A percentile compares a stretch with the other conserved stretches of the same genome.
Evolutionary conservation across 92 coral and sea anemone genomes (phyloP).

Genomic region (Plumapathes pennacea): DNA sequence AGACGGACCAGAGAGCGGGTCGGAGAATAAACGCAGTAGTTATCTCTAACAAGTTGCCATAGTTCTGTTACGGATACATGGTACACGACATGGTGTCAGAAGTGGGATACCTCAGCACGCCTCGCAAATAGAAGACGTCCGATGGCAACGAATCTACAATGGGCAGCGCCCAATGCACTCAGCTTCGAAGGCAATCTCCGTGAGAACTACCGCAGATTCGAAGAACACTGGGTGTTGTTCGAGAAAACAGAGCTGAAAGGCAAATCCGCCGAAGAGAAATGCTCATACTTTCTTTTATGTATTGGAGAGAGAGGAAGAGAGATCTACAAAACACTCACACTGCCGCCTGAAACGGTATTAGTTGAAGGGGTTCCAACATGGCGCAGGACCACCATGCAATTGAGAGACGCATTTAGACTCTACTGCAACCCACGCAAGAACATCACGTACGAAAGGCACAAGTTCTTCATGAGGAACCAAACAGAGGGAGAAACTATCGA

Average conservation of each 20-base stretch:
- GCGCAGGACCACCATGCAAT: conserved; percentile 3
- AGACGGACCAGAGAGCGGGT: no score
- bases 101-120: no score
- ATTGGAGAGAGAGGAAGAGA: conserved; percentile 39
- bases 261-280: conserved; percentile 37
- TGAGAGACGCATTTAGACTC: not conserved
- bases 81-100: no score
- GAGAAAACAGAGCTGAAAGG: conserved; percentile 44
- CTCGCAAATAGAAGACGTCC: no score
- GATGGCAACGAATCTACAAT: conserved; percentile 27
- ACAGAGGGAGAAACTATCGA: no score
- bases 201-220: conserved; percentile 39
- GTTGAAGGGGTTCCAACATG: conserved; percentile 13
- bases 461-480: conserved; percentile 25
- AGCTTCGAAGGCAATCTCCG: conserved; percentile 39
- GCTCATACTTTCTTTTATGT: conserved; percentile 52
- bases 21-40: no score
- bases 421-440: conserved; percentile 34
- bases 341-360: conserved; percentile 49
- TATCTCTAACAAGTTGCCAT: no score
- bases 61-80: no score
- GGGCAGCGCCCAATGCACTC: conserved; percentile 44
- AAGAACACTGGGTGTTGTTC: conserved; percentile 41
- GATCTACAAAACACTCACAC: conserved; percentile 30
- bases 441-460: conserved; percentile 27